Conservation (phyloP, 2,113 vertebrate species). For the Serilophus lunatus region DNA sequence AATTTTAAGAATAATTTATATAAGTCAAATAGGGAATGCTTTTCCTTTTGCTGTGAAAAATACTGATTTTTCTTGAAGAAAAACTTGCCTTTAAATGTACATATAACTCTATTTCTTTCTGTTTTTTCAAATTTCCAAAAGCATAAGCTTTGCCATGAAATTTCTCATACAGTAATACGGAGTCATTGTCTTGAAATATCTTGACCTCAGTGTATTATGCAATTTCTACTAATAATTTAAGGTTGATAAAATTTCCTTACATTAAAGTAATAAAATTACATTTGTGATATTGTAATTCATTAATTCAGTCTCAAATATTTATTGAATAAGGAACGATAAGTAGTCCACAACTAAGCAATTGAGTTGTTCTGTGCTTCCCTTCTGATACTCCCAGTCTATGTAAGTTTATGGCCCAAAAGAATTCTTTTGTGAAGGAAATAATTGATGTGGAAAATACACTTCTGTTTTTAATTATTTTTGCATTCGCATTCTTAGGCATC, state of each 20-base stretch:
- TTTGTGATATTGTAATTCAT: background rate
- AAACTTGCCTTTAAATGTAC: background rate
- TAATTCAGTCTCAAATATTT: background rate
- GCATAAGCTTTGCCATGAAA: background rate
- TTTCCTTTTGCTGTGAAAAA: background rate
- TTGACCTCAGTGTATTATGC: background rate
- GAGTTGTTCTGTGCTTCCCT: background rate
- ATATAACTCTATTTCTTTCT: background rate
- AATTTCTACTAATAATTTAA: background rate
- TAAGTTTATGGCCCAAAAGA: background rate
- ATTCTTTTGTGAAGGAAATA: background rate
- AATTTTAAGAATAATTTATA: background rate
- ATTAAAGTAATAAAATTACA: background rate
- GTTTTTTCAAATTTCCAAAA: background rate
- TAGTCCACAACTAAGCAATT: background rate
- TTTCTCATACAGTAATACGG: background rate
- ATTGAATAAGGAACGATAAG: background rate
- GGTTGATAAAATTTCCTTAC: background rate
- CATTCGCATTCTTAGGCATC: background rate
- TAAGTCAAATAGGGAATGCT: background rate
- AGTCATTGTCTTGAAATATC: background rate
- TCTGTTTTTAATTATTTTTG: background rate
- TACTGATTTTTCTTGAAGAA: background rate
- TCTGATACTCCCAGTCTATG: background rate
- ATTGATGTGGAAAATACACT: background rate